Percentiles rank a stretch among this genome's conserved stretches.
These are phyloP conservation scores for Hucho hucho DNA, from an alignment of 2,113 vertebrate genomes.

Conservation along the genomic window DNA sequence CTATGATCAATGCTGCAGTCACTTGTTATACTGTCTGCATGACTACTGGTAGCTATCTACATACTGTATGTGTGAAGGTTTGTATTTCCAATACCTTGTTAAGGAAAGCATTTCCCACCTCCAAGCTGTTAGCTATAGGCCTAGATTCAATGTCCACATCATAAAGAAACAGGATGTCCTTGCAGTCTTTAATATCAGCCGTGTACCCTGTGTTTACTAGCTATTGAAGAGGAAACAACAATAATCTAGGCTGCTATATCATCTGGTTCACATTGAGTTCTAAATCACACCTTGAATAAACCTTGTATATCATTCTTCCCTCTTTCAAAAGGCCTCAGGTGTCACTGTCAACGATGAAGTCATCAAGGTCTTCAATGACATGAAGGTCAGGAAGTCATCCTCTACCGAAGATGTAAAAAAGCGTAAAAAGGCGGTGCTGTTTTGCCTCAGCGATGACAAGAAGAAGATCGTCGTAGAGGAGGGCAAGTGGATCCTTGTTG, in stretches of 20 bases:
- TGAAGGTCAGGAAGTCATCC: constrained; percentile 96
- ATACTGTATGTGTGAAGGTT: neutral
- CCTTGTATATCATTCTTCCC: too few species aligned
- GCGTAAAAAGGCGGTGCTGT: constrained; percentile 97
- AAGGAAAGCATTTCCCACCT: too few species aligned
- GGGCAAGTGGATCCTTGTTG: constrained; percentile 93
- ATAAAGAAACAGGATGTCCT: neutral
- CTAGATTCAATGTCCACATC: neutral
- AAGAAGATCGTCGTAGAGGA: constrained; percentile 98
- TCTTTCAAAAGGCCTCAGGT: constrained; percentile 87
- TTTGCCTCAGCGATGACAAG: constrained; percentile 94
- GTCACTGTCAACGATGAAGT: constrained; percentile 98
- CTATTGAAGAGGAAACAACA: too few species aligned
- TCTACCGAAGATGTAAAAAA: constrained; percentile 95
- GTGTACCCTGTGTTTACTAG: too few species aligned
- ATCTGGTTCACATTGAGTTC: too few species aligned
- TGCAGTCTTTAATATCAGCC: too few species aligned
- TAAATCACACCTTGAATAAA: too few species aligned
- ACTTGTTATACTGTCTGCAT: neutral
- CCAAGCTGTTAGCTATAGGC: too few species aligned
- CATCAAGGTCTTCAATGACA: constrained; percentile 98
- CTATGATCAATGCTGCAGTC: constrained; percentile 1
- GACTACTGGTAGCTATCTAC: neutral
- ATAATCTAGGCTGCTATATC: too few species aligned
- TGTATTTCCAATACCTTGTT: neutral